phyloP scores from a whole-genome alignment of 2,888 invertebrate species.

The Germaria angustata region DNA sequence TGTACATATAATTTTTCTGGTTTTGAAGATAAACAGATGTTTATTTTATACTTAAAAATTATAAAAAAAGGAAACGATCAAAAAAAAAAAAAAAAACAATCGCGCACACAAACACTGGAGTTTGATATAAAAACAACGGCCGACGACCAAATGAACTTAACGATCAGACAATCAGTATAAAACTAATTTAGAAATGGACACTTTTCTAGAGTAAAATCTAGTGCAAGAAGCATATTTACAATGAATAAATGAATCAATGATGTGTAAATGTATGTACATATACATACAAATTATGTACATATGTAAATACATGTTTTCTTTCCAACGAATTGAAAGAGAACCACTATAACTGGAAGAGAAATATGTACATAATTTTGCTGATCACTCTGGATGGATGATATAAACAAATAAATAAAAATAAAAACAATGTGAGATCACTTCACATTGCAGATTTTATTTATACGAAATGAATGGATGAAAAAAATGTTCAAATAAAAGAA shows the following conservation, averaged over 20 bases:
- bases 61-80: slow-evolving; percentile 37
- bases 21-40: slow-evolving; percentile 58
- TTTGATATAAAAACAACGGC: not conserved
- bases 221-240: slow-evolving; percentile 14
- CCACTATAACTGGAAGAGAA: slow-evolving; percentile 15
- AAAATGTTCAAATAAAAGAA: not conserved
- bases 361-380: not conserved
- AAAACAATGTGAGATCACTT: slow-evolving; percentile 10
- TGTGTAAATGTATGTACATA: not conserved
- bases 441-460: slow-evolving; percentile 24
- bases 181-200: slow-evolving; percentile 62
- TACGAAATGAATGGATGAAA: slow-evolving; percentile 23
- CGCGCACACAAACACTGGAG: not conserved
- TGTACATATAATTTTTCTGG: slow-evolving; percentile 29
- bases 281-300: not conserved
- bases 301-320: not conserved
- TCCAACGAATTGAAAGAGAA: slow-evolving; percentile 46
- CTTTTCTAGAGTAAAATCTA: slow-evolving; percentile 44
- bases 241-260: slow-evolving; percentile 16
- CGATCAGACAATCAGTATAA: slow-evolving; percentile 39
- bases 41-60: not conserved
- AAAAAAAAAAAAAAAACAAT: slow-evolving; percentile 20
- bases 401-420: slow-evolving; percentile 12
- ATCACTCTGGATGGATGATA: not conserved
- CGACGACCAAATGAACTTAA: slow-evolving; percentile 43